Evolutionary conservation across 2,888 invertebrate species (phyloP).

Genomic region (Philopedon plagiatum): DNA sequence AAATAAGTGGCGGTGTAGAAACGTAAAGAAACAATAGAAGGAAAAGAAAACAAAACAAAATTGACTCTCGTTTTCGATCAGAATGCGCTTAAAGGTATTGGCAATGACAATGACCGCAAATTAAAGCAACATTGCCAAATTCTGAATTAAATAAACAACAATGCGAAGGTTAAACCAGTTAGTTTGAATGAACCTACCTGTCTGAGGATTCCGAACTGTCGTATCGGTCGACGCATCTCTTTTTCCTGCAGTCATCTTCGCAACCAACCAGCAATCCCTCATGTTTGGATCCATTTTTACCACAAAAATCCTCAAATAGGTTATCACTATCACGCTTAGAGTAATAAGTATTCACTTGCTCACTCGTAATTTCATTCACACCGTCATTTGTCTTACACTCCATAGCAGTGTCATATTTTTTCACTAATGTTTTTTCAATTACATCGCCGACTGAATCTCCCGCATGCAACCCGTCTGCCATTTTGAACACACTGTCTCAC

Average conservation of each 20-base stretch:
- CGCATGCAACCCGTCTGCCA: constrained; percentile 85
- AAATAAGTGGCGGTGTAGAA: neutral
- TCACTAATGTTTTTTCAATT: constrained; percentile 73
- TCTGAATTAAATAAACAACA: constrained; percentile 32
- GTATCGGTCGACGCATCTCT: constrained; percentile 91
- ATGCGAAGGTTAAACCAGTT: constrained; percentile 23
- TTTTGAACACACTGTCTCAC: constrained; percentile 77
- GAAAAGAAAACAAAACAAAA: constrained; percentile 58
- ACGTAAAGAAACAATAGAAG: constrained; percentile 44
- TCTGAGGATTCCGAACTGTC: constrained; percentile 95
- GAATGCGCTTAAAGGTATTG: constrained; percentile 65
- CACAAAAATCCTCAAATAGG: constrained; percentile 65
- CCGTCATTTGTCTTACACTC: constrained; percentile 67
- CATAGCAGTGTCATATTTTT: constrained; percentile 70
- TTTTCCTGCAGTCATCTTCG: constrained; percentile 77
- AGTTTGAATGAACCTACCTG: constrained; percentile 72
- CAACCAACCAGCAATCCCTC: constrained; percentile 61
- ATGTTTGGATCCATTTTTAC: constrained; percentile 56
- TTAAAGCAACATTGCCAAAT: constrained; percentile 37
- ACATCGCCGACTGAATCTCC: constrained; percentile 74
- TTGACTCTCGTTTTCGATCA: constrained; percentile 66
- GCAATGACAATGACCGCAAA: constrained; percentile 66
- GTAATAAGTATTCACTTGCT: constrained; percentile 70
- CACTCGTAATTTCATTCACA: constrained; percentile 72
- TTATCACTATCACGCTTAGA: constrained; percentile 66